Base-by-base conservation (phyloP, 2,797 vertebrate genomes). In the Thaleichthys pacificus region DNA sequence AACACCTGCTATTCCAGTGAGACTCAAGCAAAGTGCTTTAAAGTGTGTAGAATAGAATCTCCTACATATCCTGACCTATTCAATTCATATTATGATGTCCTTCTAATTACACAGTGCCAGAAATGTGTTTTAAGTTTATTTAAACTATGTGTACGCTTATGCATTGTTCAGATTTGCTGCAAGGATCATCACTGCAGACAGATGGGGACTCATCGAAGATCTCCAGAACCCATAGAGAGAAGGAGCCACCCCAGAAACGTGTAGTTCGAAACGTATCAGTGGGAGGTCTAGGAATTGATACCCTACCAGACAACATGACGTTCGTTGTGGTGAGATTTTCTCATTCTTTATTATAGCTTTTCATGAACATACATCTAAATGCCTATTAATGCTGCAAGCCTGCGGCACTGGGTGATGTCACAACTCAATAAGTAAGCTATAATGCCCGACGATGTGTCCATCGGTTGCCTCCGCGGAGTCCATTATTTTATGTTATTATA, bases 261-360 rank as follows among this genome's bases (percentile, higher is more conserved):
- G 90, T 91, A 63, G 91, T 88, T 74, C 93, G 91, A 75, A 91
- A 93, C 72, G 68, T 90, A n/a, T 86, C 68, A 11, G 92, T 93
- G 2, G 90, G 84, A 79, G 89, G 91, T 68, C 74, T 96, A 54
- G 91, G 92, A 73, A 93, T 97, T 66, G 94, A 94, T 77, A 93
- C 89, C 0, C 89, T 97, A 77, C 88, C 91, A 0, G 90, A 94
- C 81, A 95, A 97, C 74, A 85, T 89, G 80, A 96, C 94, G 3
- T 92, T 69, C 19, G 80, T 94, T 22, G 90, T 96, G 94, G 96
- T 97, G 85, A 96, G 96, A 78, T 24, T 4, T 54, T 15, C 17
- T 19, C 4, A 54, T 54, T 56, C 51, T 56, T 14, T 47, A 47
- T 14, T 12, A n/a, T 8, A 56, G 51, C 17, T 17, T 14, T 56